Percentiles rank a stretch among this genome's conserved stretches.
Evolutionary conservation across 2,888 invertebrate genomes (phyloP).

Genomic region (Tipula confusa): DNA sequence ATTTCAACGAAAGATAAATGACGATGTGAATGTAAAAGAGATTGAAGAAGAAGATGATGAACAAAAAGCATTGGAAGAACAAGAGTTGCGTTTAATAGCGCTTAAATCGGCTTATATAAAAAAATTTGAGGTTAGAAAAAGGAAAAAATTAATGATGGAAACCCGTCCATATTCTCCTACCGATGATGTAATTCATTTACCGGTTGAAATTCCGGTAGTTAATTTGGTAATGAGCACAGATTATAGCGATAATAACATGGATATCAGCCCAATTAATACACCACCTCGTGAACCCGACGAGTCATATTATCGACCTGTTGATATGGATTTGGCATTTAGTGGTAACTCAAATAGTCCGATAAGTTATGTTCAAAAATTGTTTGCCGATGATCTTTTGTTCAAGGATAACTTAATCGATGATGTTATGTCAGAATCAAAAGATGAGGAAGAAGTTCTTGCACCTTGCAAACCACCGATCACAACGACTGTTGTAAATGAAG

Average conservation of each 20-base stretch:
- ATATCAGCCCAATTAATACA: constrained; percentile 47
- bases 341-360: constrained; percentile 41
- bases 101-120: constrained; percentile 47
- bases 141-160: constrained; percentile 41
- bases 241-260: constrained; percentile 39
- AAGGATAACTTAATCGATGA: neutral
- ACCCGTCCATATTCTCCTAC: constrained; percentile 48
- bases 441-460: neutral
- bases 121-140: constrained; percentile 46
- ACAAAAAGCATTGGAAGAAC: constrained; percentile 39
- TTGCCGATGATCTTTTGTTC: neutral
- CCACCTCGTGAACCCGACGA: constrained; percentile 37
- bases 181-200: constrained; percentile 37
- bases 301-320: constrained; percentile 39
- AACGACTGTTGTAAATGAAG: neutral
- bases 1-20: neutral
- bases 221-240: neutral
- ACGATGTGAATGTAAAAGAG: neutral
- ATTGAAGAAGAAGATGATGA: constrained; percentile 33
- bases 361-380: neutral
- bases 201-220: neutral
- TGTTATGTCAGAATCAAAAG: neutral
- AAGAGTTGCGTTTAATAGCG: constrained; percentile 46
- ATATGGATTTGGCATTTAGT: constrained; percentile 48
- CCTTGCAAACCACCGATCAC: neutral